phyloP scores from a whole-genome alignment of 2,113 vertebrate species.

The Oryzias melastigma region DNA sequence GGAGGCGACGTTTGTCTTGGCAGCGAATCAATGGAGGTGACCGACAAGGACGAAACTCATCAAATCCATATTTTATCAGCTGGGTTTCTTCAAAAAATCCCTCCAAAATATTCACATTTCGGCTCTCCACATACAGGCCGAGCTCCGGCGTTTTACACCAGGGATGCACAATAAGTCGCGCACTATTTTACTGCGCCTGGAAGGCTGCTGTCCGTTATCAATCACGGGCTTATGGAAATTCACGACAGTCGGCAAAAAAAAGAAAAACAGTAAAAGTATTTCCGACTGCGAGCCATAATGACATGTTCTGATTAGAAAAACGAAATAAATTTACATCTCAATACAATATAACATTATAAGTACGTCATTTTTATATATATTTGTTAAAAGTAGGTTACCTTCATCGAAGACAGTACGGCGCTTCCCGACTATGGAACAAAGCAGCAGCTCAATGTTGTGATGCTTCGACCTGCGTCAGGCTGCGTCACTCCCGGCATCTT shows the following conservation, averaged over 20 bases:
- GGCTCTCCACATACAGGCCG: constrained; percentile 22
- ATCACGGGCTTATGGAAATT: no score
- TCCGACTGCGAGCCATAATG: not conserved
- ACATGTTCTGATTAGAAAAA: no score
- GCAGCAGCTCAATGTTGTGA: constrained; percentile 59
- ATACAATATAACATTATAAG: not conserved
- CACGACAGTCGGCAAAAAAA: not conserved
- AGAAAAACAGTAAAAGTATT: not conserved
- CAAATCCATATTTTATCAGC: not conserved
- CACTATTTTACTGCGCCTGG: fast-evolving
- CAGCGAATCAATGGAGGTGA: constrained; percentile 65
- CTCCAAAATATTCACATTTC: not conserved
- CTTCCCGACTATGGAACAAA: constrained; percentile 43
- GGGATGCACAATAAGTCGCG: not conserved
- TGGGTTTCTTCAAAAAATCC: not conserved
- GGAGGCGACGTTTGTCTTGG: constrained; percentile 14
- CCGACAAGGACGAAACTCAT: constrained; percentile 22
- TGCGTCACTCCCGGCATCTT: fast-evolving
- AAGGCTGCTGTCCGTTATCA: no score
- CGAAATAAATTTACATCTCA: not conserved
- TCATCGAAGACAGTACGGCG: constrained; percentile 55
- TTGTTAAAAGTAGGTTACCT: constrained; percentile 33
- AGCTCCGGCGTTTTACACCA: constrained; percentile 14
- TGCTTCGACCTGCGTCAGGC: constrained; percentile 40
- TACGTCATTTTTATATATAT: fast-evolving